phyloP scores from a whole-genome alignment of 2,888 invertebrate genomes.

The Harpalus rufipes region DNA sequence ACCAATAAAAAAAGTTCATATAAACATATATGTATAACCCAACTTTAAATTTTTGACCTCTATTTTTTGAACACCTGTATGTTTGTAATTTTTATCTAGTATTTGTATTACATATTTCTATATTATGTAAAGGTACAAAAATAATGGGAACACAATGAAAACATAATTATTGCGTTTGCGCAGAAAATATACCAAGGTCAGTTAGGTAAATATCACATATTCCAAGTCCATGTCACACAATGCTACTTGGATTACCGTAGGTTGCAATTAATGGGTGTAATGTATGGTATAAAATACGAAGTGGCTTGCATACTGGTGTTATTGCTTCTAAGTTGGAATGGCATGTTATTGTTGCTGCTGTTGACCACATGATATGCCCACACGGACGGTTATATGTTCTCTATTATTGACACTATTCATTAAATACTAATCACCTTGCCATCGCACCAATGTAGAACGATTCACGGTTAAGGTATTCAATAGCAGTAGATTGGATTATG shows the following conservation, averaged over 20 bases:
- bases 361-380: conserved; percentile 10
- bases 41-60: no score
- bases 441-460: not conserved
- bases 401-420: conserved; percentile 12
- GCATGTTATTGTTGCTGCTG: conserved; percentile 18
- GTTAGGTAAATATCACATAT: conserved; percentile 42
- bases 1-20: no score
- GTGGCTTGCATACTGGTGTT: not conserved
- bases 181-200: conserved; percentile 44
- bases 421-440: conserved; percentile 11
- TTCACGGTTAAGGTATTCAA: not conserved
- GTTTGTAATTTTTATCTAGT: no score
- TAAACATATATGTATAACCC: no score
- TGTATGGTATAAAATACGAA: conserved; percentile 33
- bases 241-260: conserved; percentile 46
- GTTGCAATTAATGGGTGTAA: conserved; percentile 36
- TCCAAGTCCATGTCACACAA: conserved; percentile 36
- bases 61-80: no score
- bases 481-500: not conserved
- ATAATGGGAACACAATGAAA: not conserved
- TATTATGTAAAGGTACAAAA: no score
- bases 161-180: conserved; percentile 26
- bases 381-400: not conserved
- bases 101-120: no score
- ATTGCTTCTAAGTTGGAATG: conserved; percentile 12